Base-by-base conservation (phyloP, 2,797 vertebrate genomes). In the Pseudochirops cupreus region DNA sequence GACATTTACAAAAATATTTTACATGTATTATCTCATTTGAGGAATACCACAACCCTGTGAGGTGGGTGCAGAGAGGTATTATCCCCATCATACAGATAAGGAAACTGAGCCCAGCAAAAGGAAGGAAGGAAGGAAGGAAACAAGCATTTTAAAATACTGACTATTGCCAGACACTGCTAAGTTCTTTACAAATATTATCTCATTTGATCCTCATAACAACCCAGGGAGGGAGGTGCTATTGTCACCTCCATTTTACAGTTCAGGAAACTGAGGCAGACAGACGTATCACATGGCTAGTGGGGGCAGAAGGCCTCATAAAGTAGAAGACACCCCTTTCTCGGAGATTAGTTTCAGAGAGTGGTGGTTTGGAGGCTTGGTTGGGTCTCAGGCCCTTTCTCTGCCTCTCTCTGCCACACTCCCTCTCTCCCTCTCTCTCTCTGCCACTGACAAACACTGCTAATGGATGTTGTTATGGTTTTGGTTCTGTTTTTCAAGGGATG, bases 381-480 rank as follows among this genome's bases (percentile, higher is more conserved):
- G 26, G 21, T 46, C 74, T 11, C 21, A 46, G 39, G 39, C 3
- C 21, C 46, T 82, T 46, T 39, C 74, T 10, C 55, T 16, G 46
- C 46, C 52, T 10, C 55, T 16, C 5, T 28, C 94, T 92, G 46
- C 82, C 56, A 21, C 94, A 1, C 46, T 46, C 46, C 46, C 46
- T 46, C 46, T 46, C 46, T 46, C 46, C 46, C 46, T 46, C 52
- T 10, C 55, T 16, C 2, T 46, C 5, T 28, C 94, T 92, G 46
- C 82, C 56, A 21, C 94, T 91, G 58, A 54, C 95, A 94, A 91
- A 92, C 21, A 94, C 89, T 94, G 89, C 94, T 46, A 56, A 52
- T n/a, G 14, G 62, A 67, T 53, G 52, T 89, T 39, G 74, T 74
- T 18, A 94, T 93, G 93, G 7, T 59, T 90, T 92, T 53, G n/a